Conservation (phyloP, 2,113 vertebrate genomes). For the Rafetus swinhoei region DNA sequence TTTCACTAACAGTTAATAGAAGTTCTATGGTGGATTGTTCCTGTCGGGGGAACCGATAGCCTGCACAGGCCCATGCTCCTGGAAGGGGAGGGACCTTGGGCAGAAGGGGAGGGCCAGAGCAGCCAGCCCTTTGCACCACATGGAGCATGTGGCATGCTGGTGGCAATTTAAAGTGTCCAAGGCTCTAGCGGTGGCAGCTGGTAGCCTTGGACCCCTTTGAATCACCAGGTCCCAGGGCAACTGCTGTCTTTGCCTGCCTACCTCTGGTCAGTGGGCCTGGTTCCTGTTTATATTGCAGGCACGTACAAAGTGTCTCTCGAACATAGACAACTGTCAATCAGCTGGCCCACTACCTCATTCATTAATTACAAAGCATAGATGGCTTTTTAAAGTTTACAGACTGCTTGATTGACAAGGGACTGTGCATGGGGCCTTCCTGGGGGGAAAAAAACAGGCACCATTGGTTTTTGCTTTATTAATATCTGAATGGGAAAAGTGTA, state of each 20-base stretch:
- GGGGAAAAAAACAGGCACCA: neutral
- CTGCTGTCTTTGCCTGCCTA: too few species aligned
- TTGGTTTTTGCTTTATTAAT: neutral
- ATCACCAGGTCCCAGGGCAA: too few species aligned
- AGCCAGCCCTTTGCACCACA: too few species aligned
- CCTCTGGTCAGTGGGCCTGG: too few species aligned
- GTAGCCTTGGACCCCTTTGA: too few species aligned
- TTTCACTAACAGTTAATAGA: neutral
- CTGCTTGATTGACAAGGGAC: neutral
- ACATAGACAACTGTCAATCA: neutral
- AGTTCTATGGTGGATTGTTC: neutral
- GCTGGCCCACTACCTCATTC: accelerated
- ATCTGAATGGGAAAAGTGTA: neutral
- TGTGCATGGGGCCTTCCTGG: neutral
- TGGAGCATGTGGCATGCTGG: too few species aligned
- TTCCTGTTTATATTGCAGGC: neutral
- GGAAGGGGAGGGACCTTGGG: too few species aligned
- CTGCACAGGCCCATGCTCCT: too few species aligned
- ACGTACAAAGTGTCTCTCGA: neutral
- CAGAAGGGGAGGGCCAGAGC: too few species aligned
- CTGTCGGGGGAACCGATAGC: too few species aligned
- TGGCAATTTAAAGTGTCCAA: too few species aligned
- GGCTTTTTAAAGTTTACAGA: neutral
- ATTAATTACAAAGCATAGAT: neutral
- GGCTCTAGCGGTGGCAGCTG: too few species aligned